phyloP scores from a whole-genome alignment of 2,113 vertebrate species.

The Melanostigma gelatinosum region DNA sequence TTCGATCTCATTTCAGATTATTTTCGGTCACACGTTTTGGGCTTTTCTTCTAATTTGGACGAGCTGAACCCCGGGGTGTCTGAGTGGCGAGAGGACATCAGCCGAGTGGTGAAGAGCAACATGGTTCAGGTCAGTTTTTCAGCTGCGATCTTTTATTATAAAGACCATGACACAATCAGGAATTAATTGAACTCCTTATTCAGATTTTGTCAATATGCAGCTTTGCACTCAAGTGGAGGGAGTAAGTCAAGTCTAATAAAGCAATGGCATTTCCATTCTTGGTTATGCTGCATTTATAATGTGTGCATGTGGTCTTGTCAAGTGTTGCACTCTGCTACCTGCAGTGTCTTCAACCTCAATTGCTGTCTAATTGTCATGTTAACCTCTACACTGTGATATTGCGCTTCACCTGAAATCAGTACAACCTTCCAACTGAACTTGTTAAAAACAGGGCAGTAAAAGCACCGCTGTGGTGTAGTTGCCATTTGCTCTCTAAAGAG shows the following conservation, averaged over 20 bases:
- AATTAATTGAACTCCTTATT: constrained; percentile 15
- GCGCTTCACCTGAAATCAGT: constrained; percentile 28
- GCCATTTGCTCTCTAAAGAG: constrained; percentile 27
- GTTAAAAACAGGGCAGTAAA: constrained; percentile 47
- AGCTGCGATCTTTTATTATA: constrained; percentile 9
- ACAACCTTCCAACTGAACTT: constrained; percentile 27
- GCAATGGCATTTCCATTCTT: constrained; percentile 31
- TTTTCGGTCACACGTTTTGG: constrained; percentile 88
- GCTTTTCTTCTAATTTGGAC: constrained; percentile 92
- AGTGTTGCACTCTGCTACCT: constrained; percentile 12
- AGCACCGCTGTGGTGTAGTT: constrained; percentile 20
- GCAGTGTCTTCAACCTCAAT: constrained; percentile 37
- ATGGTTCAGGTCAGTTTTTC: constrained; percentile 84
- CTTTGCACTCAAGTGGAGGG: constrained; percentile 20
- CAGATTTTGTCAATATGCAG: constrained; percentile 37
- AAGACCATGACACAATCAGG: constrained; percentile 8
- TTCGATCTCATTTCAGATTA: constrained; percentile 84
- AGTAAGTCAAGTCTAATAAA: constrained; percentile 21
- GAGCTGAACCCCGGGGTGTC: constrained; percentile 92
- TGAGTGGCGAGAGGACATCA: constrained; percentile 91
- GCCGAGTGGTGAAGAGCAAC: constrained; percentile 88
- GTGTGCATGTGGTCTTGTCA: constrained; percentile 8
- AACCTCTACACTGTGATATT: constrained; percentile 18
- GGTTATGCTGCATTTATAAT: constrained; percentile 28
- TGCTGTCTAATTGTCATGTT: constrained; percentile 50